Conservation (phyloP, 1,140 invertebrate species). For the Andrena cerasifolii region DNA sequence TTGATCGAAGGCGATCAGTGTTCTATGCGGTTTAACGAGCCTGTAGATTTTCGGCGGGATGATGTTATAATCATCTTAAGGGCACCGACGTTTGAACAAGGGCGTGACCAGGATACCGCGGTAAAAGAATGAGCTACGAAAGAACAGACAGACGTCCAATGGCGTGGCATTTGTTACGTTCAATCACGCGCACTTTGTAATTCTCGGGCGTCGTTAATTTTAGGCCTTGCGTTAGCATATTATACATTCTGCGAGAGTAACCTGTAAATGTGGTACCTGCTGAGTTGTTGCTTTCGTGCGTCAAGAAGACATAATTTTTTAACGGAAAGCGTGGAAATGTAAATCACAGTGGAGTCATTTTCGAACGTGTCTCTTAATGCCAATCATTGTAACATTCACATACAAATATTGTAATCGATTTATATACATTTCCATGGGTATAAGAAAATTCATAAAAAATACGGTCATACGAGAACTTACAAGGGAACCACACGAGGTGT, state of each 20-base stretch:
- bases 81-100: conserved; percentile 61
- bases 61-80: conserved; percentile 63
- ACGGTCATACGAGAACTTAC: too few species aligned
- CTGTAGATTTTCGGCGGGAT: conserved; percentile 52
- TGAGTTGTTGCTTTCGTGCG: too few species aligned
- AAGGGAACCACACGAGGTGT: too few species aligned
- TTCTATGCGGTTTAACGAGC: conserved; percentile 54
- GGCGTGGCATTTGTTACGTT: conserved; percentile 54
- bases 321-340: too few species aligned
- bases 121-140: conserved; percentile 52
- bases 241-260: background rate
- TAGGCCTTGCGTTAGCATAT: background rate
- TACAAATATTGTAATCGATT: too few species aligned
- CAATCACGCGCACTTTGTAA: conserved; percentile 24
- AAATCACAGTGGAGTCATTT: too few species aligned
- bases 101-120: conserved; percentile 54
- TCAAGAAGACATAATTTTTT: too few species aligned
- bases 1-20: conserved; percentile 54
- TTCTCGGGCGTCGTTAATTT: conserved; percentile 17
- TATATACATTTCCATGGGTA: too few species aligned
- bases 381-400: too few species aligned
- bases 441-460: too few species aligned
- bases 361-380: too few species aligned
- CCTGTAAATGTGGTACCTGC: background rate
- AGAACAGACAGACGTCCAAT: conserved; percentile 40